These are phyloP conservation scores for Molorchus minor DNA, from an alignment of 2,888 invertebrate species.

Conservation along the genomic window DNA sequence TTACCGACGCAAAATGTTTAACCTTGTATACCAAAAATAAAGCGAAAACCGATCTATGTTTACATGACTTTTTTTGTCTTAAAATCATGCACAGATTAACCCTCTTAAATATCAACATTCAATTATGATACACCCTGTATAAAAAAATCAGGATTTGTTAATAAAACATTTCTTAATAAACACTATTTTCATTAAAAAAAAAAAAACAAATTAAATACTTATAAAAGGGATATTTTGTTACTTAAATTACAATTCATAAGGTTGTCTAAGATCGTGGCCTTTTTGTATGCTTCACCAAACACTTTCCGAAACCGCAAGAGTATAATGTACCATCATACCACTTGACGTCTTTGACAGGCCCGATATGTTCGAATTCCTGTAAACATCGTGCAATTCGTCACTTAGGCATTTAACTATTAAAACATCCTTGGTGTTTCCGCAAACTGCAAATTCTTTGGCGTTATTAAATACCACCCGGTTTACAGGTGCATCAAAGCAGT, in stretches of 20 bases:
- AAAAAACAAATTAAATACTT: no score
- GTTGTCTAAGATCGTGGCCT: not conserved
- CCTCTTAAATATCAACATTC: no score
- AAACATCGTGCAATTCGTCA: constrained; percentile 56
- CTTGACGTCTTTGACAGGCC: constrained; percentile 67
- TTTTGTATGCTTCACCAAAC: constrained; percentile 57
- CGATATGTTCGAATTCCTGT: constrained; percentile 64
- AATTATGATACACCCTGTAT: no score
- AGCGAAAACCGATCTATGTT: no score
- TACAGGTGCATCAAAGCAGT: constrained; percentile 56
- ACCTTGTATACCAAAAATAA: not conserved
- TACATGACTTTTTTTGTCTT: no score
- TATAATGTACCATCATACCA: constrained; percentile 65
- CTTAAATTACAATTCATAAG: no score
- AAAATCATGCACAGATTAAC: no score
- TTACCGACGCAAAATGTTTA: no score
- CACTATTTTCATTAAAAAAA: no score
- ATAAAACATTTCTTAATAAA: not conserved
- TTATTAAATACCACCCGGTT: constrained; percentile 61
- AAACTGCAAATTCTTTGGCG: constrained; percentile 62
- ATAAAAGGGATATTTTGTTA: no score
- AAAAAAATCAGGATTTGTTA: not conserved
- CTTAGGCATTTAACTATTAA: constrained; percentile 61
- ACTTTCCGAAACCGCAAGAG: constrained; percentile 70
- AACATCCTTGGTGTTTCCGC: constrained; percentile 63